Percentiles rank a stretch among this genome's conserved stretches.
Conservation (phyloP, 2,888 invertebrate species). For the Melanostoma scalare region DNA sequence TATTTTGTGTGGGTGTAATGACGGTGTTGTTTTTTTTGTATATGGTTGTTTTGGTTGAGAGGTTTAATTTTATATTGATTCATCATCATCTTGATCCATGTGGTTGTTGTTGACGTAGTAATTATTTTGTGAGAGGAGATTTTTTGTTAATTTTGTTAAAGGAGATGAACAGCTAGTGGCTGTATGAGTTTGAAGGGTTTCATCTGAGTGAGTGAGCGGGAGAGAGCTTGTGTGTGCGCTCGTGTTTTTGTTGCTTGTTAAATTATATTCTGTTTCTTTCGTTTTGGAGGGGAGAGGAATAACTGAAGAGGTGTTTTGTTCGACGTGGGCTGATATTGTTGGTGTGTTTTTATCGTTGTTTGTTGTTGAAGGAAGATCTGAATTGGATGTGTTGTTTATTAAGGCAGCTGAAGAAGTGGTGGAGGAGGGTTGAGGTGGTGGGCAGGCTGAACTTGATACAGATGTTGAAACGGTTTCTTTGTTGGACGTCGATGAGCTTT, state of each 20-base stretch:
- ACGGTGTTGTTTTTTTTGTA: neutral
- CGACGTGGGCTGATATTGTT: too few species aligned
- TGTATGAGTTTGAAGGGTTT: neutral
- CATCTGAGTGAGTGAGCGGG: neutral
- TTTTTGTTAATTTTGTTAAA: slow-evolving; percentile 10
- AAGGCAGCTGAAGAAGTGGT: too few species aligned
- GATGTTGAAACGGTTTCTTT: neutral
- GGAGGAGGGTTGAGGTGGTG: too few species aligned
- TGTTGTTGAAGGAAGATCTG: too few species aligned
- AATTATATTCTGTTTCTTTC: too few species aligned
- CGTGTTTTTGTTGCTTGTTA: too few species aligned
- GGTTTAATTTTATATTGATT: slow-evolving; percentile 1
- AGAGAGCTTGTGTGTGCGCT: neutral
- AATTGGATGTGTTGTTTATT: too few species aligned
- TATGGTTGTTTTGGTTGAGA: slow-evolving; percentile 11
- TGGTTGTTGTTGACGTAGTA: neutral
- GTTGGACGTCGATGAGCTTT: neutral
- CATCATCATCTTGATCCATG: slow-evolving; percentile 5
- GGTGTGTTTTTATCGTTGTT: too few species aligned
- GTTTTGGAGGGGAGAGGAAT: neutral
- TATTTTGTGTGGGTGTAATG: neutral
- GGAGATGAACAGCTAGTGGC: neutral
- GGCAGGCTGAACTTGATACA: too few species aligned
- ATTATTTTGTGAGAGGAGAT: slow-evolving; percentile 6
- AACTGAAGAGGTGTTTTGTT: neutral